A percentile compares a stretch with the other conserved stretches of the same genome.
Evolutionary conservation across 2,113 vertebrate genomes (phyloP).

Genomic region (Athene noctua): DNA sequence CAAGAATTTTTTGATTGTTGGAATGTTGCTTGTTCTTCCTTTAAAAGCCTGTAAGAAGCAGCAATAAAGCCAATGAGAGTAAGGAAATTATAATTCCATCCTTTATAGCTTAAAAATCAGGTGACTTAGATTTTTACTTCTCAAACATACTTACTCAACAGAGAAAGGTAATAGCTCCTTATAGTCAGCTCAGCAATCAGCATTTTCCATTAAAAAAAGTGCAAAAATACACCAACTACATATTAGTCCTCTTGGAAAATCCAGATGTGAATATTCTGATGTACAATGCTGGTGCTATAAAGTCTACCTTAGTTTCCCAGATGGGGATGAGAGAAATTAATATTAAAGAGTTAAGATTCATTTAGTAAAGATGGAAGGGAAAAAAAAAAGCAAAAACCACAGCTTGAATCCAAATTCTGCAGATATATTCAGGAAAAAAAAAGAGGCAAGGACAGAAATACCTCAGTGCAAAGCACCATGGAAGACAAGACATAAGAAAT

Average conservation of each 20-base stretch:
- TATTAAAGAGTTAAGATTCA: neutral
- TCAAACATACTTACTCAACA: neutral
- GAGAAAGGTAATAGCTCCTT: neutral
- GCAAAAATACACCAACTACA: neutral
- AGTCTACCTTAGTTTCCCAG: neutral
- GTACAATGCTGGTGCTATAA: neutral
- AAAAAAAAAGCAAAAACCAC: neutral
- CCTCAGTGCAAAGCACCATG: neutral
- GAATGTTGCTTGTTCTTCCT: constrained; percentile 75
- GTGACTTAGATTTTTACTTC: neutral
- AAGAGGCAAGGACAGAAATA: neutral
- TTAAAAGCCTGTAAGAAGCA: constrained; percentile 83
- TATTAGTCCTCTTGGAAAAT: neutral
- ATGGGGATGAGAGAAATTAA: neutral
- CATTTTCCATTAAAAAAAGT: neutral
- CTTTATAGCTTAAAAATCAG: neutral
- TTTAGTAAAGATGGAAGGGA: neutral
- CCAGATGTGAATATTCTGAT: neutral
- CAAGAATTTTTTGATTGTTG: constrained; percentile 83
- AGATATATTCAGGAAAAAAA: neutral
- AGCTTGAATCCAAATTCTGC: neutral
- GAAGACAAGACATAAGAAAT: neutral
- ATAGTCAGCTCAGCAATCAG: neutral
- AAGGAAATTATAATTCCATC: neutral
- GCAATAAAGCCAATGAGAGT: neutral